Conservation (phyloP, 2,888 invertebrate species). For the Nymphalis c-album region DNA sequence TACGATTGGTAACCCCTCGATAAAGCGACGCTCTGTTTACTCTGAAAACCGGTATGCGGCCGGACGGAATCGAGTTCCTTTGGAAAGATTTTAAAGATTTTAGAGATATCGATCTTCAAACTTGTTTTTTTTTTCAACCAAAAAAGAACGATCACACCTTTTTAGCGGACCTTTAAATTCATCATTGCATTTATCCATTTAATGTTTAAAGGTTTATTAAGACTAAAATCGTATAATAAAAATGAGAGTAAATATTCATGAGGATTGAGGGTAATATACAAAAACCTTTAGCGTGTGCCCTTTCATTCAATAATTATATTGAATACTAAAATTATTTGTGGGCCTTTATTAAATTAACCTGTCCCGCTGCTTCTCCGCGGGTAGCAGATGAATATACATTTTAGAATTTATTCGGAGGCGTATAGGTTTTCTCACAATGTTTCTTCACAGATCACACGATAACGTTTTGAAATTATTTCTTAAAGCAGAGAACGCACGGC, state of each 20-base stretch:
- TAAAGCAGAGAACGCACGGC: neutral
- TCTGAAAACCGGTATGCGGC: conserved; percentile 31
- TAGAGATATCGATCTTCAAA: conserved; percentile 23
- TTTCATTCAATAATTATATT: conserved; percentile 28
- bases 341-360: conserved; percentile 30
- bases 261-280: conserved; percentile 9
- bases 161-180: conserved; percentile 9
- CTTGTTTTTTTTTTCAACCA: conserved; percentile 14
- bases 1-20: conserved; percentile 76
- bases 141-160: conserved; percentile 7
- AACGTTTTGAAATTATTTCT: conserved; percentile 3
- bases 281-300: conserved; percentile 22
- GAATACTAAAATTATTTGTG: conserved; percentile 29
- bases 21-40: conserved; percentile 61
- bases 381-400: conserved; percentile 21
- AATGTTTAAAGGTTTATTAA: conserved; percentile 7
- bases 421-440: conserved; percentile 21
- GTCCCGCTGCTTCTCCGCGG: conserved; percentile 29
- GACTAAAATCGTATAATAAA: conserved; percentile 2
- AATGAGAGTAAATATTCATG: conserved; percentile 10
- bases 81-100: conserved; percentile 15
- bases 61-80: conserved; percentile 16
- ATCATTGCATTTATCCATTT: conserved; percentile 8
- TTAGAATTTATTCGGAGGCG: conserved; percentile 26
- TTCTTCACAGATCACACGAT: conserved; percentile 12